Base-by-base conservation (phyloP, 2,888 invertebrate genomes). In the Tridacna gigas region DNA sequence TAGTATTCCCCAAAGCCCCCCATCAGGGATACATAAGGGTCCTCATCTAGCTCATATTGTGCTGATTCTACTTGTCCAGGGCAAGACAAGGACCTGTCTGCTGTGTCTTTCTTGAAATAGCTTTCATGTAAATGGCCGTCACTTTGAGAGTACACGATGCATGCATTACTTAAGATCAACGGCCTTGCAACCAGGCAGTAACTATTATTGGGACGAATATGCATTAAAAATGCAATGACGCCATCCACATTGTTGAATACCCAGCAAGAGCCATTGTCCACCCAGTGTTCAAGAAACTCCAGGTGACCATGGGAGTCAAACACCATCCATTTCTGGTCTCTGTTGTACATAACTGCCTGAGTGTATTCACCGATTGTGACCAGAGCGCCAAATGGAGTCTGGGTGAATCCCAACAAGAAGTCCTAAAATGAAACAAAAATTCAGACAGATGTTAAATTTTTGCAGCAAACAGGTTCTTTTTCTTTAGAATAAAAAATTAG, bases 11-110 rank as follows among this genome's bases (percentile, higher is more conserved):
- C 71, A 15, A 48, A 71, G 11, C 71, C 71, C 28, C 71, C 71
- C 71, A 71, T 71, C 25, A 71, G 25, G 25, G 51, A 48, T 13
- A 71, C 51, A 51, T 71, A 71, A 12, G 71, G 51, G 22, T 71
- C 71, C 48, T 71, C 71, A 13, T 67, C 67, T 7, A 37, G 37
- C 37, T 37, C 37, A 51, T 71, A 22, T 11, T 71, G 51, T 22
- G 47, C 71, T 11, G 22, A 4, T 20, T 71, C 71, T 5, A 71
- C 15, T 12, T n/a, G 22, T 45, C 45, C 69, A 20, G 37, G 45
- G 47, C 47, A 69, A 45, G 71, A 26, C 25, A 51, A 48, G 22
- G 71, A 51, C 15, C n/a, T 11, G 20, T 71, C 25, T 45, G 48
- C 51, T 0, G 22, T 15, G 7, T 37, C 37, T 22, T 0, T 11